Percentiles rank a stretch among this genome's conserved stretches.
Conservation (phyloP, 2,113 vertebrate species). For the Cinclus cinclus region DNA sequence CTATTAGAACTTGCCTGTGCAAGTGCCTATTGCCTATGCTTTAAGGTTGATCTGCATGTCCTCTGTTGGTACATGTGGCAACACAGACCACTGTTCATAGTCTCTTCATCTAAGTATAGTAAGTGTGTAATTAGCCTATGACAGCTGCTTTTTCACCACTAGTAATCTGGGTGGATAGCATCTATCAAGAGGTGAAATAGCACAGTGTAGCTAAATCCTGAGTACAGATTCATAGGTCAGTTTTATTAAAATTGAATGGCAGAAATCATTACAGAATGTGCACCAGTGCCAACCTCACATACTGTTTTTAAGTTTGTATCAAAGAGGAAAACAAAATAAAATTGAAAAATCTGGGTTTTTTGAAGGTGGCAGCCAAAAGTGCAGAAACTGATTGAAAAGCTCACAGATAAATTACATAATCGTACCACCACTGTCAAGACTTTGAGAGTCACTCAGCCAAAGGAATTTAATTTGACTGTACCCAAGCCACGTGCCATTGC, state of each 20-base stretch:
- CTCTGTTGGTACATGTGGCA: not conserved
- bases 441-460: slow-evolving; percentile 75
- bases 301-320: not conserved
- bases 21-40: not conserved
- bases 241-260: not conserved
- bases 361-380: slow-evolving; percentile 86
- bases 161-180: not conserved
- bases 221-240: not conserved
- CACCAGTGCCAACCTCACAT: not conserved
- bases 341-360: slow-evolving; percentile 13
- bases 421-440: slow-evolving; percentile 54
- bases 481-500: slow-evolving; percentile 77
- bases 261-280: not conserved
- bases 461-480: slow-evolving; percentile 83
- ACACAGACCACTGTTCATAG: not conserved
- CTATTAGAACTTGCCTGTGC: not conserved
- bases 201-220: not conserved
- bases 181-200: not conserved
- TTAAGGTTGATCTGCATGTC: not conserved
- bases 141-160: not conserved
- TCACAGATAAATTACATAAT: slow-evolving; percentile 59
- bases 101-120: not conserved
- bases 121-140: not conserved
- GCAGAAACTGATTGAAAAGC: slow-evolving; percentile 73
- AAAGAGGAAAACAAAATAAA: not conserved